Evolutionary conservation across 2,797 vertebrate species (phyloP).

Genomic region (Hippopotamyrus pictus): DNA sequence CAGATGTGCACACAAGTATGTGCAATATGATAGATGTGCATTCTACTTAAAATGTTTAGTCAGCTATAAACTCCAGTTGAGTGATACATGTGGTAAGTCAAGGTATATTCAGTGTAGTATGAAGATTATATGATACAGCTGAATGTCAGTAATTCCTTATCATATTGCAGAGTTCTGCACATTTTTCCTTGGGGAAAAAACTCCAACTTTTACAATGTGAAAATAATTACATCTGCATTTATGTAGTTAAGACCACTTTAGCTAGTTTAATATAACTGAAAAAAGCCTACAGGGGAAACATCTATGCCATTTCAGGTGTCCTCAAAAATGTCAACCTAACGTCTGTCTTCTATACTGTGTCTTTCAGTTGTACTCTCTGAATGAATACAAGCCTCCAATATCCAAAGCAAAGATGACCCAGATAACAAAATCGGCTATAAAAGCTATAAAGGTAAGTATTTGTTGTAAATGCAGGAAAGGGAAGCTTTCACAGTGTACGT

Average conservation of each 20-base stretch:
- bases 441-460: slow-evolving; percentile 97
- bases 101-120: neutral
- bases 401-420: slow-evolving; percentile 99
- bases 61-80: neutral
- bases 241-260: neutral
- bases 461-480: slow-evolving; percentile 6
- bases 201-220: neutral
- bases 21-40: neutral
- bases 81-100: neutral
- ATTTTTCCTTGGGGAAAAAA: neutral
- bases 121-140: neutral
- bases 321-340: neutral
- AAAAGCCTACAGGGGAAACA: neutral
- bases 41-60: neutral
- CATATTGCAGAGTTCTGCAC: neutral
- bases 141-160: neutral
- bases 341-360: neutral
- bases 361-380: slow-evolving; percentile 89
- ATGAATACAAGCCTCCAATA: slow-evolving; percentile 98
- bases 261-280: neutral
- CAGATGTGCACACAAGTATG: neutral
- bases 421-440: slow-evolving; percentile 98
- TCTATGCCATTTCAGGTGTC: neutral
- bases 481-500: slow-evolving; percentile 10
- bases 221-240: neutral